phyloP scores from a whole-genome alignment of 2,797 vertebrate species.

The Malacoctenus gilli region DNA sequence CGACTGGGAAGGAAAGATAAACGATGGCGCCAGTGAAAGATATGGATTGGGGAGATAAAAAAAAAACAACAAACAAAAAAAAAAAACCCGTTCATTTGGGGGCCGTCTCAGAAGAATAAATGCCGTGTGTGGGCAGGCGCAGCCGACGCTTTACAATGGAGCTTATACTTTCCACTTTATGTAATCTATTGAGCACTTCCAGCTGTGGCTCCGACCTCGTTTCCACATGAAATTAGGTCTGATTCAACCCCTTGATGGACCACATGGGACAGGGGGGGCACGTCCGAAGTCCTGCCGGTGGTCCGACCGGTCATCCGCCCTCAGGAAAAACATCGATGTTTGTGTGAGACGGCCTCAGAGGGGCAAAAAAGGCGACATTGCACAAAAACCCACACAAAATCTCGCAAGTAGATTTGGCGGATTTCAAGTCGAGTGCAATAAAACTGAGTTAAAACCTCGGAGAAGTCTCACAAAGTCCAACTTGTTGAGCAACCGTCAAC shows the following conservation, averaged over 20 bases:
- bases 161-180: slow-evolving; percentile 40
- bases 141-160: slow-evolving; percentile 44
- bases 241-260: slow-evolving; percentile 26
- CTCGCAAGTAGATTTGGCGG: too few relatives aligned
- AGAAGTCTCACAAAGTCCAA: too few relatives aligned
- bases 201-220: slow-evolving; percentile 40
- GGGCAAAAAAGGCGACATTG: too few relatives aligned
- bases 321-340: too few relatives aligned
- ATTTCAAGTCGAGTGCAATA: too few relatives aligned
- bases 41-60: slow-evolving; percentile 72
- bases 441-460: too few relatives aligned
- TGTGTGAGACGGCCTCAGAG: too few relatives aligned
- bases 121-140: slow-evolving; percentile 48
- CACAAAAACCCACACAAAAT: too few relatives aligned
- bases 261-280: slow-evolving; percentile 10
- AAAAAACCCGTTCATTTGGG: slow-evolving; percentile 70
- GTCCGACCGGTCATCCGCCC: too few relatives aligned
- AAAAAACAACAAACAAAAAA: too few relatives aligned
- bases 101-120: slow-evolving; percentile 55
- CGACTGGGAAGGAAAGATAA: slow-evolving; percentile 67
- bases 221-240: slow-evolving; percentile 42
- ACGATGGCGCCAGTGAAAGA: slow-evolving; percentile 64
- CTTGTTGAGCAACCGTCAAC: too few relatives aligned
- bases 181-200: slow-evolving; percentile 59
- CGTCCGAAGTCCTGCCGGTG: slow-evolving; percentile 10